phyloP scores from a whole-genome alignment of 2,113 vertebrate genomes.

The human region DNA sequence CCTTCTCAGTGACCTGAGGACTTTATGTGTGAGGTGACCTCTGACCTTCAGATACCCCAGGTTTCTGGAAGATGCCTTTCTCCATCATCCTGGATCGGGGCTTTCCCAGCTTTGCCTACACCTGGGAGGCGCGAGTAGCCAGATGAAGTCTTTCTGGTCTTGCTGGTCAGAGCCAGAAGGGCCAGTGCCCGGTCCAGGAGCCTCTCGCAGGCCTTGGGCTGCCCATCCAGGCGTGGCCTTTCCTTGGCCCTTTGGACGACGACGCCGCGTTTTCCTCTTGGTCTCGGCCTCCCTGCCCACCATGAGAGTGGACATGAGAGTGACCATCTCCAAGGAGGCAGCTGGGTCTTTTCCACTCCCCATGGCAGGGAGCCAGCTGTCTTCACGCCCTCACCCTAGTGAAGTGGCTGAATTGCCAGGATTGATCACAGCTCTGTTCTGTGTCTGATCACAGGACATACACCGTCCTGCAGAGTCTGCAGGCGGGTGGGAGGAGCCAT shows the following conservation, averaged over 20 bases:
- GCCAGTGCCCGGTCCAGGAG: neutral
- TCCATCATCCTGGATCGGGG: neutral
- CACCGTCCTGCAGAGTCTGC: neutral
- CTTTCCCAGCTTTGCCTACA: neutral
- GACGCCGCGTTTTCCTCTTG: rapidly evolving
- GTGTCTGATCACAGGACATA: neutral
- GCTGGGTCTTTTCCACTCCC: neutral
- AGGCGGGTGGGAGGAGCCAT: neutral
- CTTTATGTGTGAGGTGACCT: too few species aligned
- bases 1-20: rapidly evolving
- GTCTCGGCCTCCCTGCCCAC: neutral
- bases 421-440: neutral
- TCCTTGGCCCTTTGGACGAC: neutral
- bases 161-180: neutral
- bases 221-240: neutral
- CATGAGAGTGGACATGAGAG: neutral
- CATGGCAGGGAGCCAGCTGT: neutral
- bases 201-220: neutral
- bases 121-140: neutral
- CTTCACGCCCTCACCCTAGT: neutral
- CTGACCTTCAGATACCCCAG: too few species aligned
- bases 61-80: neutral
- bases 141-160: neutral
- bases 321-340: neutral
- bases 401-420: neutral